Base-by-base conservation (phyloP, 2,113 vertebrate genomes). In the Amia ocellicauda region DNA sequence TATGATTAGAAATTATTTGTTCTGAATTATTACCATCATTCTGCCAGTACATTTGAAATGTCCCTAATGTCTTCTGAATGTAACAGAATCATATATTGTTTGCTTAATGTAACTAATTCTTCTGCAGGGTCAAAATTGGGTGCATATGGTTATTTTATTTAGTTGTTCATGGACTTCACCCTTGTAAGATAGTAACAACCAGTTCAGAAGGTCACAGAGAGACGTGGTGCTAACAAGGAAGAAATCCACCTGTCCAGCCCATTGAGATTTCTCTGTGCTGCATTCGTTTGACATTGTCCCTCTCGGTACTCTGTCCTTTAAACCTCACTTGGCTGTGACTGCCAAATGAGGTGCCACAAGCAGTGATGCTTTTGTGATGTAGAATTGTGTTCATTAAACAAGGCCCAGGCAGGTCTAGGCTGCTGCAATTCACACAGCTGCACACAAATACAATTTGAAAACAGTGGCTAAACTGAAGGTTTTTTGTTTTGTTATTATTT, bases 301-400 rank as follows among this genome's bases (percentile, higher is more conserved):
- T 51, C 63, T 42, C 41, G 16, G n/a, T 16, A 22, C 24, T 27
- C 8, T 13, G 40, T 42, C 36, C 36, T 63, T 40, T 64, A 57
- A 57, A 53, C 53, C 7, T 20, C 53, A 22, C 24, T 64, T 41
- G 53, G 63, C 53, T 56, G 62, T 43, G 41, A 64, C 40, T 56
- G 26, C 53, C 23, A 45, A 28, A 27, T 43, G 58, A 36, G 19
- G 16, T 26, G 41, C 41, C 62, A 8, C 52, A 57, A 41, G 40
- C 42, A 28, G 58, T n/a, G 10, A 20, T 28, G 62, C 62, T 4
- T 20, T 23, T 16, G 22, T 22, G 41, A 23, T 23, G 3, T 59
- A 22, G 40, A 11, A 14, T 40, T 23, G 2, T 24, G 7, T 31
- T 23, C 40, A 19, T 55, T 43, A 55, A 5, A 27, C 51, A 43